These are phyloP conservation scores for Synchiropus splendidus DNA, from an alignment of 2,113 vertebrate genomes.

Conservation along the genomic window DNA sequence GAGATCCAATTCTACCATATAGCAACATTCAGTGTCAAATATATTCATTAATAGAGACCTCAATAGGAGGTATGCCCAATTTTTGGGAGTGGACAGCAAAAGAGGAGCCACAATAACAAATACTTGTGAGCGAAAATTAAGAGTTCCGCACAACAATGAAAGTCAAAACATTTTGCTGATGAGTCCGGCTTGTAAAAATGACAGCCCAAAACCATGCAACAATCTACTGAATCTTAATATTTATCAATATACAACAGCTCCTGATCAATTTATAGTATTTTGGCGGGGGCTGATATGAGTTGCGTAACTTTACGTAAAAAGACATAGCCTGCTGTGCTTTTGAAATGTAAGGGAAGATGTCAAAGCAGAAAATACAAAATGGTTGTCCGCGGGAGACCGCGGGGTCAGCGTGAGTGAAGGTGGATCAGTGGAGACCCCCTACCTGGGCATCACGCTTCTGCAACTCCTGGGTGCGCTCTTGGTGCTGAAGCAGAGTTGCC, in stretches of 20 bases:
- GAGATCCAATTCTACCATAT: background rate
- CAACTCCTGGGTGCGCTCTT: slow-evolving; percentile 80
- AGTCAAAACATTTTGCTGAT: no score
- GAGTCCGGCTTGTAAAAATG: no score
- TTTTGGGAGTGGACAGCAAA: no score
- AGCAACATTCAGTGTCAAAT: background rate
- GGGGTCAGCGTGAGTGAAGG: slow-evolving; percentile 32
- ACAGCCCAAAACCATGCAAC: no score
- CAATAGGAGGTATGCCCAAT: slow-evolving; percentile 2
- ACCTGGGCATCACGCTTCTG: slow-evolving; percentile 88
- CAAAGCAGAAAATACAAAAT: slow-evolving; percentile 45
- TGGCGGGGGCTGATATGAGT: no score
- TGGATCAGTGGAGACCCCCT: slow-evolving; percentile 64
- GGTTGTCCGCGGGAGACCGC: slow-evolving; percentile 40
- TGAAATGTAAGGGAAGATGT: slow-evolving; percentile 39
- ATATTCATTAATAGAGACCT: slow-evolving; percentile 28
- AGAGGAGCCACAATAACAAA: no score
- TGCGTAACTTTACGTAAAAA: slow-evolving; percentile 16
- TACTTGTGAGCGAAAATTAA: no score
- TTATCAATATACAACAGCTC: no score
- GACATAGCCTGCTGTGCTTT: slow-evolving; percentile 48
- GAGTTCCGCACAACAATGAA: no score
- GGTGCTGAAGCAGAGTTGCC: slow-evolving; percentile 80
- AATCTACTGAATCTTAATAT: no score
- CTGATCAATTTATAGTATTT: no score